These are phyloP conservation scores for Protosalanx chinensis DNA, from an alignment of 2,797 vertebrate species.

Conservation along the genomic window DNA sequence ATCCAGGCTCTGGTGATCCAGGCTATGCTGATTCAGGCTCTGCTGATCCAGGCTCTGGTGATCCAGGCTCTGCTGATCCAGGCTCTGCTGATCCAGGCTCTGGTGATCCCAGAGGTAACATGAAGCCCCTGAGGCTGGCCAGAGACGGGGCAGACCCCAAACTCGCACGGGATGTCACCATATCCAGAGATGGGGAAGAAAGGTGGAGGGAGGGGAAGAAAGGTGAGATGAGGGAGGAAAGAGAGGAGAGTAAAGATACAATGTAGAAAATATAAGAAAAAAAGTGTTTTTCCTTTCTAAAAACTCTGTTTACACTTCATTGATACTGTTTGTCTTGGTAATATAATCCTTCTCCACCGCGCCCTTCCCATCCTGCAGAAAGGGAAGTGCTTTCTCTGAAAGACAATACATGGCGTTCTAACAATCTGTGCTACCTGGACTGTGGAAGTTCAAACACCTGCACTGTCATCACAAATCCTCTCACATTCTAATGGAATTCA, in stretches of 20 bases:
- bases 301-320: constrained; percentile 26
- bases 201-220: neutral
- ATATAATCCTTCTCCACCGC: neutral
- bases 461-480: neutral
- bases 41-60: neutral
- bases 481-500: constrained; percentile 35
- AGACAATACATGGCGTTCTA: neutral
- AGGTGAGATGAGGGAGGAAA: neutral
- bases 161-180: no score
- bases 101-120: no score
- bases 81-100: neutral
- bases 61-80: neutral
- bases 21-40: no score
- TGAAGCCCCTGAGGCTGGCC: no score
- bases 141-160: no score
- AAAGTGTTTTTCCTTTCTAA: constrained; percentile 19
- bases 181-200: neutral
- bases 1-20: neutral
- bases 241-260: no score
- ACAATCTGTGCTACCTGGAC: neutral
- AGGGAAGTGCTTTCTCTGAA: constrained; percentile 6
- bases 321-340: neutral
- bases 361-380: neutral
- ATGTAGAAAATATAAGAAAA: neutral
- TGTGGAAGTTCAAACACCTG: neutral